phyloP scores from a whole-genome alignment of 1,140 invertebrate genomes.

The Leguminivora glycinivorella region DNA sequence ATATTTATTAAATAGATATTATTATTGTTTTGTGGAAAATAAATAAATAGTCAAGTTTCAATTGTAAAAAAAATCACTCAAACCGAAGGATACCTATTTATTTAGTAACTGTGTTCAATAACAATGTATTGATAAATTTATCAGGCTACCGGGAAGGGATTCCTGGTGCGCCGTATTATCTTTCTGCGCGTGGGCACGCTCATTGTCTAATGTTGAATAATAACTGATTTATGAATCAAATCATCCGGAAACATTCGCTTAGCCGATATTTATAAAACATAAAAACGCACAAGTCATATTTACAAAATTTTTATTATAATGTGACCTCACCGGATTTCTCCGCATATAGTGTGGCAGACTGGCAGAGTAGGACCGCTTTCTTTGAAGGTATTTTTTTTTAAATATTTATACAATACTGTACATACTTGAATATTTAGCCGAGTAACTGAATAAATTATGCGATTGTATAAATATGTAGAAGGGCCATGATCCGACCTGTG shows the following conservation, averaged over 20 bases:
- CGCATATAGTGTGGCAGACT: neutral
- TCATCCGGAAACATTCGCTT: neutral
- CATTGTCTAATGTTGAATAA: conserved; percentile 16
- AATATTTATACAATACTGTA: conserved; percentile 21
- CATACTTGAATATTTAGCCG: neutral
- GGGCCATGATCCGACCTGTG: conserved; percentile 1
- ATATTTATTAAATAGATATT: too few species aligned
- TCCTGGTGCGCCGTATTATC: conserved; percentile 14
- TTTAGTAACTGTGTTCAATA: neutral
- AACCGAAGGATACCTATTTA: neutral
- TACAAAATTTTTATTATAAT: neutral
- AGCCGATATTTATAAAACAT: conserved; percentile 21
- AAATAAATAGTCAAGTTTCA: too few species aligned
- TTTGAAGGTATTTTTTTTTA: neutral
- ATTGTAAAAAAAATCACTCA: too few species aligned
- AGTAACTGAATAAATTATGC: conserved; percentile 2
- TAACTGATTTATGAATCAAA: conserved; percentile 9
- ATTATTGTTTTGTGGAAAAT: too few species aligned
- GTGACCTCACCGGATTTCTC: conserved; percentile 15
- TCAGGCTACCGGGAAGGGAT: conserved; percentile 5
- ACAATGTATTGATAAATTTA: neutral
- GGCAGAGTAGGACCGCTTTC: conserved; percentile 6
- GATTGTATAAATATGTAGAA: conserved; percentile 20
- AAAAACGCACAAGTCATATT: conserved; percentile 5
- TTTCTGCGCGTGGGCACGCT: neutral